Conservation (phyloP, 2,888 invertebrate genomes). For the Adineta ricciae region DNA sequence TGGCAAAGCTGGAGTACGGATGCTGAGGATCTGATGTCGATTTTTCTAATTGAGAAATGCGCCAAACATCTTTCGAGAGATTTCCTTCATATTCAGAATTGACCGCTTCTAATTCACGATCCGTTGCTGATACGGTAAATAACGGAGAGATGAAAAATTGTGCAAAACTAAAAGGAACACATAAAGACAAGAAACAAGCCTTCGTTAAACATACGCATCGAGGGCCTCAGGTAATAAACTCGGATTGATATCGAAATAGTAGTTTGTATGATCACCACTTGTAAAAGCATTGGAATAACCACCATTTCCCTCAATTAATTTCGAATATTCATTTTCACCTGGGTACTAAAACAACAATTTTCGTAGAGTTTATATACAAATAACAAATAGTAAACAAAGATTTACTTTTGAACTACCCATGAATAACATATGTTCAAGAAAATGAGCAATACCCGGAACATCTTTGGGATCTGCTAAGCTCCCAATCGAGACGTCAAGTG, state of each 20-base stretch:
- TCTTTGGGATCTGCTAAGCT: slow-evolving; percentile 79
- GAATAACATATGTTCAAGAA: slow-evolving; percentile 97
- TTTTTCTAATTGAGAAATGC: slow-evolving; percentile 77
- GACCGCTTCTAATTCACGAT: slow-evolving; percentile 78
- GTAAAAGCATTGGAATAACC: slow-evolving; percentile 88
- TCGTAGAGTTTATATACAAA: not conserved
- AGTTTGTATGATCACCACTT: slow-evolving; percentile 77
- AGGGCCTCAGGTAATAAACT: slow-evolving; percentile 67
- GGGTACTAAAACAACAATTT: slow-evolving; percentile 55
- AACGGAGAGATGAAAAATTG: slow-evolving; percentile 88
- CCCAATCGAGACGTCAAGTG: slow-evolving; percentile 72
- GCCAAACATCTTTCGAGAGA: slow-evolving; percentile 73
- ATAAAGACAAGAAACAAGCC: not conserved
- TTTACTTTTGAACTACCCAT: slow-evolving; percentile 73
- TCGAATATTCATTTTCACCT: slow-evolving; percentile 67
- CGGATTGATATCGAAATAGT: slow-evolving; percentile 81
- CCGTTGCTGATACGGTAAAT: slow-evolving; percentile 81
- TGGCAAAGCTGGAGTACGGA: slow-evolving; percentile 83
- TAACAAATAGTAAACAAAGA: slow-evolving; percentile 22
- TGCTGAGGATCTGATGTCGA: slow-evolving; percentile 67
- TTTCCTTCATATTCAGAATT: slow-evolving; percentile 94
- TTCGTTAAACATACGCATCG: slow-evolving; percentile 60
- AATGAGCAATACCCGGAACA: slow-evolving; percentile 84
- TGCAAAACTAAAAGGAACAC: slow-evolving; percentile 62
- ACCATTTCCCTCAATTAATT: slow-evolving; percentile 75